Conservation (phyloP, 2,797 vertebrate species). For the Manis javanica region DNA sequence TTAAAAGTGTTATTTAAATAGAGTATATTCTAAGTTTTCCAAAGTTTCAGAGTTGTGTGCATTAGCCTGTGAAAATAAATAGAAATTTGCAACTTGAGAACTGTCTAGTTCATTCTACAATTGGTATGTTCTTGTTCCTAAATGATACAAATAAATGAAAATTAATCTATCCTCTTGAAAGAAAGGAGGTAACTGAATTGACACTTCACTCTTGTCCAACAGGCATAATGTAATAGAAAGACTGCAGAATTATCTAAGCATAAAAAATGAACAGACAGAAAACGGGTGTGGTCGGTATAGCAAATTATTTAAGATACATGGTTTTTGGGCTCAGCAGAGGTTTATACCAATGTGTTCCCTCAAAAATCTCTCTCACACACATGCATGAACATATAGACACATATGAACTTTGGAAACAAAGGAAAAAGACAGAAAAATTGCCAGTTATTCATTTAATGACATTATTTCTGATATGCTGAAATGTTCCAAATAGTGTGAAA, state of each 20-base stretch:
- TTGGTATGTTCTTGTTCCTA: conserved; percentile 17
- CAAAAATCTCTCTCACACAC: not conserved
- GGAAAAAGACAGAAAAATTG: not conserved
- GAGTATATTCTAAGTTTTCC: conserved; percentile 26
- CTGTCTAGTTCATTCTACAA: conserved; percentile 27
- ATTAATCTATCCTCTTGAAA: not conserved
- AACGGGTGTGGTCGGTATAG: not conserved
- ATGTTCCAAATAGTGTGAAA: conserved; percentile 37
- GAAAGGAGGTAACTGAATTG: not conserved
- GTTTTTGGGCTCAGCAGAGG: not conserved
- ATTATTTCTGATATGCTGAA: conserved; percentile 30
- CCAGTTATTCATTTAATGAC: not conserved
- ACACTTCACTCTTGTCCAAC: conserved; percentile 16
- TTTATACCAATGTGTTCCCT: not conserved
- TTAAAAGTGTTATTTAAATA: conserved; percentile 32
- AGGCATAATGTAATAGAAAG: conserved; percentile 31
- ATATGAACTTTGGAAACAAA: not conserved
- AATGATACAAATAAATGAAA: conserved; percentile 22
- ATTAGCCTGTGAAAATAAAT: conserved; percentile 21
- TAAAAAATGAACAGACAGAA: conserved; percentile 51
- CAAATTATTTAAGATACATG: conserved; percentile 22
- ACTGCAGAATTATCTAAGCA: not conserved
- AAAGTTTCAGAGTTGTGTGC: conserved; percentile 22
- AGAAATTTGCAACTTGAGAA: conserved; percentile 31
- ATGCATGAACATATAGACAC: not conserved